Base-by-base conservation (phyloP, 2,888 invertebrate species). In the Danaus chrysippus region DNA sequence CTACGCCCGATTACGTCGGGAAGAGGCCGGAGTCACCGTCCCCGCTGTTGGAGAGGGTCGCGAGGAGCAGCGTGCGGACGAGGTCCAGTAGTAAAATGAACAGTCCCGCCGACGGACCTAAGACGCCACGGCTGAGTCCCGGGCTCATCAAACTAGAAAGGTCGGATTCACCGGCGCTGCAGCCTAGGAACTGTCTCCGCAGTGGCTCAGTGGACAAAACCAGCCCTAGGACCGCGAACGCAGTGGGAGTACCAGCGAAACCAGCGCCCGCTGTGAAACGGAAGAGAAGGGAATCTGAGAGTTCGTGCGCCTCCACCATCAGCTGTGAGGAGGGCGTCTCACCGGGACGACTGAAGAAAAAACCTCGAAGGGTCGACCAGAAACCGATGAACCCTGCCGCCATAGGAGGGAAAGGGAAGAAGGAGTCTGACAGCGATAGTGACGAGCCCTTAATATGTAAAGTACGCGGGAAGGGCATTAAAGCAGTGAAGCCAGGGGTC, bases 361-460 rank as follows among this genome's bases (percentile, higher is more conserved):
- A 89, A 67, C 84, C 87, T 61, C 78, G 85, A 12, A 74, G 81
- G 10, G 66, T 76, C 42, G 84, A 82, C 59, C 75, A 77, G n/a
- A 73, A 71, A 15, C 93, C 84, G 83, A 91, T 73, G 85, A 91
- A 77, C 86, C 92, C 90, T 86, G 92, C 74, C 84, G 92, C 73
- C 78, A 73, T 73, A 11, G 76, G 81, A 73, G 87, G 78, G 76
- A 90, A 91, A 84, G 77, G 87, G 73, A 87, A 92, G 72, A 93
- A 93, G 76, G 95, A 95, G 73, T 93, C 94, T 49, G 93, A 93
- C 75, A 96, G 96, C 58, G 96, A 96, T 76, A 94, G 94, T 68
- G 96, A 96, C 80, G 96, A 96, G 84, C 96, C 96, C 61, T 87
- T 96, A 64, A 95, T 95, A 69, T 93, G 94, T 72, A 92, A 95